Evolutionary conservation across 2,113 vertebrate genomes (phyloP).

Genomic region (Mobula birostris): DNA sequence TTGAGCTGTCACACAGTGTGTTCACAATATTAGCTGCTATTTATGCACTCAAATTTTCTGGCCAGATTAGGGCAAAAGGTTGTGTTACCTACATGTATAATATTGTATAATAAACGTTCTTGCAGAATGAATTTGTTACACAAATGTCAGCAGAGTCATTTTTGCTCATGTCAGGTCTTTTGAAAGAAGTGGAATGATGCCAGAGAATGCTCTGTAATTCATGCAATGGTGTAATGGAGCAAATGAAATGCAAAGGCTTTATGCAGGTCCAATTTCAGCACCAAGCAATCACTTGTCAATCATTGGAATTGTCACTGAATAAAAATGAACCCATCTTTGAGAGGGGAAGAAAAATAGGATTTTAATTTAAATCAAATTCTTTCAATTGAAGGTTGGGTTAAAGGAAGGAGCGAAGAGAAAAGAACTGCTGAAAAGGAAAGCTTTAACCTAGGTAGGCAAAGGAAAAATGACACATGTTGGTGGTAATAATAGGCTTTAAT

Average conservation of each 20-base stretch:
- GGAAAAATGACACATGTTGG: slow-evolving; percentile 48
- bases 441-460: slow-evolving; percentile 46
- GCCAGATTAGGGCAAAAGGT: slow-evolving; percentile 62
- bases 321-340: slow-evolving; percentile 66
- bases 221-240: slow-evolving; percentile 75
- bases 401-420: not conserved
- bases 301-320: slow-evolving; percentile 71
- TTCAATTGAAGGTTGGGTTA: slow-evolving; percentile 49
- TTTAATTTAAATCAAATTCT: slow-evolving; percentile 76
- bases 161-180: slow-evolving; percentile 64
- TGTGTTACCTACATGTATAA: slow-evolving; percentile 58
- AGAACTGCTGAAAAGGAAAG: slow-evolving; percentile 52
- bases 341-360: slow-evolving; percentile 52
- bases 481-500: slow-evolving; percentile 51
- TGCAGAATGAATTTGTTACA: slow-evolving; percentile 66
- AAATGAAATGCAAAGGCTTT: slow-evolving; percentile 75
- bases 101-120: slow-evolving; percentile 70
- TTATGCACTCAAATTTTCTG: slow-evolving; percentile 62
- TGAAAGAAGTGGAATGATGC: slow-evolving; percentile 73
- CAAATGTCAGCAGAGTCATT: slow-evolving; percentile 69
- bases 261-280: slow-evolving; percentile 64
- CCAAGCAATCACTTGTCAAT: slow-evolving; percentile 74
- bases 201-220: slow-evolving; percentile 70
- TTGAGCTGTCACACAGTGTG: slow-evolving; percentile 40
- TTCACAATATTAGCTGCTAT: slow-evolving; percentile 53